phyloP scores from a whole-genome alignment of 1,140 invertebrate species.

The Micrasema minimum region DNA sequence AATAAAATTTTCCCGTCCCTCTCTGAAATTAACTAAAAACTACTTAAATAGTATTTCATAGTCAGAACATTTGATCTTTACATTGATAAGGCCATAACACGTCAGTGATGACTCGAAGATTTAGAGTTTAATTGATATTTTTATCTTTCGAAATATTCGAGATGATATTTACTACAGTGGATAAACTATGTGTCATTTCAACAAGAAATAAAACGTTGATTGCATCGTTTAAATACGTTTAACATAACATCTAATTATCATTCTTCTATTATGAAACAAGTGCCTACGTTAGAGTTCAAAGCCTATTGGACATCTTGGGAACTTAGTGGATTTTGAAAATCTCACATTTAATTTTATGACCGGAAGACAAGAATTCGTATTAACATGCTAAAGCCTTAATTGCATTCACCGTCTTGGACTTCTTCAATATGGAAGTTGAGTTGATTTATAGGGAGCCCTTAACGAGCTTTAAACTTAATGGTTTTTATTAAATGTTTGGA shows the following conservation, averaged over 20 bases:
- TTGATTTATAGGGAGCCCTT: background rate
- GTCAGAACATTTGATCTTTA: background rate
- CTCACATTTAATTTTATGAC: constrained; percentile 3
- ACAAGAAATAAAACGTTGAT: background rate
- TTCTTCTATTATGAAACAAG: constrained; percentile 7
- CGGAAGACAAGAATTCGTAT: background rate
- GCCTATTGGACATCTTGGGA: background rate
- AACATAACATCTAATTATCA: constrained; percentile 15
- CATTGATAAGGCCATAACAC: background rate
- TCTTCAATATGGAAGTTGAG: constrained; percentile 13
- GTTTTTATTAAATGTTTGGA: too few species aligned
- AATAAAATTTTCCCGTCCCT: too few species aligned
- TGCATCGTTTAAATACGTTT: background rate
- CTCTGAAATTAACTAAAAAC: too few species aligned
- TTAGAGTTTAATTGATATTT: constrained; percentile 23
- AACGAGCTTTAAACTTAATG: too few species aligned
- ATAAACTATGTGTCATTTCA: too few species aligned
- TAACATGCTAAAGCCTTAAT: constrained; percentile 18
- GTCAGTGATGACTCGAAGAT: background rate
- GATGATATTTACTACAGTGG: too few species aligned
- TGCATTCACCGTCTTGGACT: background rate
- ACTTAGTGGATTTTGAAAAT: background rate
- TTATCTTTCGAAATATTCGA: too few species aligned
- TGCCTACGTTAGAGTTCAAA: background rate
- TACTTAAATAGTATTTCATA: too few species aligned